These are phyloP conservation scores for Coregonus ussuriensis DNA, from an alignment of 2,797 vertebrate genomes.

Conservation along the genomic window DNA sequence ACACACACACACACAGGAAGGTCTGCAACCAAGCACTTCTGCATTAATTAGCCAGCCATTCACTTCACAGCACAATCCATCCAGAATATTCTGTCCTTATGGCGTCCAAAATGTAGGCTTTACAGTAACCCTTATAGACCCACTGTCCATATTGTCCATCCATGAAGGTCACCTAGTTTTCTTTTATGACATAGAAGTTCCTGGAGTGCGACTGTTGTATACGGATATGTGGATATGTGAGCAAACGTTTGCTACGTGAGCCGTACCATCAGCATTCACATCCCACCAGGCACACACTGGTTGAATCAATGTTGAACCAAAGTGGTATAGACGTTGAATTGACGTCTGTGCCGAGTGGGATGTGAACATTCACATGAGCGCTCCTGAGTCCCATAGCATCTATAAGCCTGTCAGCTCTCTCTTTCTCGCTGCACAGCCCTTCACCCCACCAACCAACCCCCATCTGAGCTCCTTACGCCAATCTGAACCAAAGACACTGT, in stretches of 20 bases:
- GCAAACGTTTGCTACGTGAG: conserved; percentile 35
- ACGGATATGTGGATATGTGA: conserved; percentile 62
- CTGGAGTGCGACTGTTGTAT: conserved; percentile 40
- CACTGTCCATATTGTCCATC: not conserved
- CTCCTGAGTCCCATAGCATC: conserved; percentile 55
- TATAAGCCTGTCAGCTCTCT: conserved; percentile 58
- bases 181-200: conserved; percentile 4
- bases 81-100: not conserved
- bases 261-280: conserved; percentile 32
- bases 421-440: conserved; percentile 51
- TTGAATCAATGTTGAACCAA: too few relatives aligned
- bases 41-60: not conserved
- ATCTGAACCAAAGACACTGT: conserved; percentile 67
- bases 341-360: too few relatives aligned
- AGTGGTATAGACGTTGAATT: too few relatives aligned
- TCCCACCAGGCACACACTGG: too few relatives aligned
- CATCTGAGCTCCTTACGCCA: conserved; percentile 54
- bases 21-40: not conserved
- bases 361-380: conserved; percentile 38
- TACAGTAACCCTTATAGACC: too few relatives aligned
- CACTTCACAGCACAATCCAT: not conserved
- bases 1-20: conserved; percentile 9
- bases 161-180: not conserved
- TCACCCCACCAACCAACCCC: conserved; percentile 30
- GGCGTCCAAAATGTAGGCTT: not conserved